These are phyloP conservation scores for Enteromius unitaeniatus DNA, from an alignment of 2,797 vertebrate species.

Conservation along the genomic window DNA sequence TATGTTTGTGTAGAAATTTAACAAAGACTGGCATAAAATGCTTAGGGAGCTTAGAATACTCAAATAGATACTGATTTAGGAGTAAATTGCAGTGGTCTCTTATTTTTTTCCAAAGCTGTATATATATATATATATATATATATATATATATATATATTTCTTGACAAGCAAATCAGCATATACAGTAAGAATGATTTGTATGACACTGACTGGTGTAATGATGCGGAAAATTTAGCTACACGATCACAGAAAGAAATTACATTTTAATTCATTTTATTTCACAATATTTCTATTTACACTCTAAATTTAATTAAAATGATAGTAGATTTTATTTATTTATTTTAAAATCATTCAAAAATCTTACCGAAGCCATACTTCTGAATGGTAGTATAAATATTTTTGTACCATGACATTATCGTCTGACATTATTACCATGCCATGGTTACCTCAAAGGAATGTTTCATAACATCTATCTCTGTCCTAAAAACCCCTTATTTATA, in stretches of 20 bases:
- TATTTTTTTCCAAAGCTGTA: too few relatives aligned
- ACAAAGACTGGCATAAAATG: too few relatives aligned
- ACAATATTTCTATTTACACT: neutral
- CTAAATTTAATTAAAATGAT: neutral
- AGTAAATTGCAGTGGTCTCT: too few relatives aligned
- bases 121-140: too few relatives aligned
- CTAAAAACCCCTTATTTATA: neutral
- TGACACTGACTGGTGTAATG: neutral
- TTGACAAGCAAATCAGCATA: too few relatives aligned
- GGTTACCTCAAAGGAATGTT: neutral
- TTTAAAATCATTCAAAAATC: neutral
- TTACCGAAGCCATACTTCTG: neutral
- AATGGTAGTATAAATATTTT: neutral
- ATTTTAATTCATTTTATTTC: neutral
- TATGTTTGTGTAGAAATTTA: too few relatives aligned
- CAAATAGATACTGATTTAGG: too few relatives aligned
- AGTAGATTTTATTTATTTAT: too few relatives aligned
- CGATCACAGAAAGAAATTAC: neutral
- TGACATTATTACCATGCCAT: neutral
- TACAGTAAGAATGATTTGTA: neutral
- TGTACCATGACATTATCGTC: neutral
- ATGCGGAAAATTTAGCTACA: neutral
- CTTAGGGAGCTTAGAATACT: too few relatives aligned
- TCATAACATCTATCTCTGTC: constrained; percentile 1
- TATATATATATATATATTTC: too few relatives aligned